Conservation (phyloP, 1,140 invertebrate genomes). For the Neodiprion pinetum region DNA sequence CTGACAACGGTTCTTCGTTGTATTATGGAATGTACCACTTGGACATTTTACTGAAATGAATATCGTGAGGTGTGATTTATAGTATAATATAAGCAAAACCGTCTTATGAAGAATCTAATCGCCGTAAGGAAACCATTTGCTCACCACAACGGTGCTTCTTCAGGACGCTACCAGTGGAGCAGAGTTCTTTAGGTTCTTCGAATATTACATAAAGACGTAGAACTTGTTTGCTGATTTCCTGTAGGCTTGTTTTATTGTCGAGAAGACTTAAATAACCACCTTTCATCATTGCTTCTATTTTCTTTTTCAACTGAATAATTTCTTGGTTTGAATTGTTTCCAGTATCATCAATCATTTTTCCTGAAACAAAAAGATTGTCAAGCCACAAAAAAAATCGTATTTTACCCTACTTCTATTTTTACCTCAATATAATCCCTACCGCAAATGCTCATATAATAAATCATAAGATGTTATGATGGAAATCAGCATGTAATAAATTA, state of each 20-base stretch:
- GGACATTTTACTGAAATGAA: constrained; percentile 68
- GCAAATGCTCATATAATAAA: no score
- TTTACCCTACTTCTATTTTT: not conserved
- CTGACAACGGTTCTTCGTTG: constrained; percentile 61
- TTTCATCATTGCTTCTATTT: constrained; percentile 33
- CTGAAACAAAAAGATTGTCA: constrained; percentile 23
- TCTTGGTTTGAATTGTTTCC: constrained; percentile 36
- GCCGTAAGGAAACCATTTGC: constrained; percentile 6
- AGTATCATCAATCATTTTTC: constrained; percentile 45
- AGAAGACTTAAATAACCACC: constrained; percentile 40
- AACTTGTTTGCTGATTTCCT: constrained; percentile 40
- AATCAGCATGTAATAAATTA: no score
- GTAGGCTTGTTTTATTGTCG: constrained; percentile 38
- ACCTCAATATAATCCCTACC: not conserved
- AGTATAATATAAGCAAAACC: not conserved
- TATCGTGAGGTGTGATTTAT: constrained; percentile 10
- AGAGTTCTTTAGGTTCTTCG: constrained; percentile 38
- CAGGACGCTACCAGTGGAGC: constrained; percentile 43
- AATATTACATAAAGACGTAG: constrained; percentile 45
- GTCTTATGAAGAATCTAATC: no score
- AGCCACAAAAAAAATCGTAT: not conserved
- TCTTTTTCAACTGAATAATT: constrained; percentile 38
- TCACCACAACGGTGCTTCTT: constrained; percentile 47
- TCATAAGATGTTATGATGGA: no score
- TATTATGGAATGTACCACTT: constrained; percentile 71